Base-by-base conservation (phyloP, 2,113 vertebrate genomes). In the Pholis gunnellus region DNA sequence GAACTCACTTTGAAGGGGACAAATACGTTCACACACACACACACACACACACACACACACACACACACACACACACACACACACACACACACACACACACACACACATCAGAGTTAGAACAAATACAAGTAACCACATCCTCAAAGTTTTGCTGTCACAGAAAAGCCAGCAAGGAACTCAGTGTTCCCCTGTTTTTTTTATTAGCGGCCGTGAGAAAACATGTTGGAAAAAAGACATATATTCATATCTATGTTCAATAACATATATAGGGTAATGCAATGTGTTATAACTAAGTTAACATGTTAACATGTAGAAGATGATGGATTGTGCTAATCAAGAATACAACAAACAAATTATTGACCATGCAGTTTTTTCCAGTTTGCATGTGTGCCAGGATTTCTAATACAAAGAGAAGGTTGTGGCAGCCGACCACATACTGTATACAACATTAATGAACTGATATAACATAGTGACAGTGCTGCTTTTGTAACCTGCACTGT, bases 1-100 rank as follows among this genome's bases (percentile, higher is more conserved):
- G 86, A 98, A 97, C 40, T 99, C 97, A 59, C 98, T 99, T 94
- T 69, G 25, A 74, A 57, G 25, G 6, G 15, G 25, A 52, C n/a
- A 78, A 70, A 87, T 66, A 25, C 2, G 18, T 25, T 8, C 38
- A 14, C 17, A 14, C 36, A 42, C 27, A 64, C 6, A 64, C 34
- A 82, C 60, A 72, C 40, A n/a, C 40, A 40, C 60, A 72, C 31
- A 31, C 40, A 40, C 46, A 72, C 42, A 25, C 40, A n/a, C 61
- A 72, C 34, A 25, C 50, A 59, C 36, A 83, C 61, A 73, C 40
- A 22, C 38, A 38, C 60, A 71, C 29, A 29, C 6, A 64, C 31
- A 83, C 59, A 76, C 38, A 22, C 38, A 38, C 60, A 71, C 29
- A 71, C 34, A 34, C 29, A n/a, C 54, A 77, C 42, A 25, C 31